These are phyloP conservation scores for Pelochelys cantorii DNA, from an alignment of 2,797 vertebrate genomes.

Conservation along the genomic window DNA sequence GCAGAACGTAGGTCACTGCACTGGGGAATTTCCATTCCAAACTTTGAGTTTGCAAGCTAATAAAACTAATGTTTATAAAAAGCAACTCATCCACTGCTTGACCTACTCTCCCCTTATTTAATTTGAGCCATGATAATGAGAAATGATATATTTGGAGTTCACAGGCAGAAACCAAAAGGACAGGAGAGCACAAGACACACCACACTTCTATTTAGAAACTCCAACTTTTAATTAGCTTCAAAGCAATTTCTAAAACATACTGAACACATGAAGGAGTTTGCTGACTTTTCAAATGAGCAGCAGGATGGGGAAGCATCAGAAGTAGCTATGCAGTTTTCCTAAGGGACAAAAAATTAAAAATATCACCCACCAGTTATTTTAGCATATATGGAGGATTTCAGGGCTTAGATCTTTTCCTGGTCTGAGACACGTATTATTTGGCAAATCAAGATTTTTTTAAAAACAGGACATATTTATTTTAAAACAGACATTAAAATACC, in stretches of 20 bases:
- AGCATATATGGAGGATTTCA: conserved; percentile 30
- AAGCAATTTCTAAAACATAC: not conserved
- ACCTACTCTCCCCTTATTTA: not conserved
- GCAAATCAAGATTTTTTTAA: conserved; percentile 32
- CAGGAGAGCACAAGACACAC: not conserved
- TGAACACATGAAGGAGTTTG: not conserved
- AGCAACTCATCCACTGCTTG: not conserved
- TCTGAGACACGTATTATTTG: conserved; percentile 26
- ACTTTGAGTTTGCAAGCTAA: not conserved
- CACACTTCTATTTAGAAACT: not conserved
- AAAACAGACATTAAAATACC: conserved; percentile 63
- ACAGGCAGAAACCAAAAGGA: not conserved
- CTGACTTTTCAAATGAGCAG: not conserved
- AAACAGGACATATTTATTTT: not conserved
- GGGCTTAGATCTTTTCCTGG: not conserved
- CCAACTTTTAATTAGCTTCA: not conserved
- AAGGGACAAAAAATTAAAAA: not conserved
- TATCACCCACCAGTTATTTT: conserved; percentile 25
- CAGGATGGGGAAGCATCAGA: not conserved
- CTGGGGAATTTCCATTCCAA: not conserved
- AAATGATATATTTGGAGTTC: not conserved
- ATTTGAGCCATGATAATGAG: not conserved
- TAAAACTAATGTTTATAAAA: not conserved
- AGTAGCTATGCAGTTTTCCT: not conserved
- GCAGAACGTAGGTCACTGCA: not conserved